phyloP scores from a whole-genome alignment of 2,113 vertebrate genomes.

The Morphnarchus princeps region DNA sequence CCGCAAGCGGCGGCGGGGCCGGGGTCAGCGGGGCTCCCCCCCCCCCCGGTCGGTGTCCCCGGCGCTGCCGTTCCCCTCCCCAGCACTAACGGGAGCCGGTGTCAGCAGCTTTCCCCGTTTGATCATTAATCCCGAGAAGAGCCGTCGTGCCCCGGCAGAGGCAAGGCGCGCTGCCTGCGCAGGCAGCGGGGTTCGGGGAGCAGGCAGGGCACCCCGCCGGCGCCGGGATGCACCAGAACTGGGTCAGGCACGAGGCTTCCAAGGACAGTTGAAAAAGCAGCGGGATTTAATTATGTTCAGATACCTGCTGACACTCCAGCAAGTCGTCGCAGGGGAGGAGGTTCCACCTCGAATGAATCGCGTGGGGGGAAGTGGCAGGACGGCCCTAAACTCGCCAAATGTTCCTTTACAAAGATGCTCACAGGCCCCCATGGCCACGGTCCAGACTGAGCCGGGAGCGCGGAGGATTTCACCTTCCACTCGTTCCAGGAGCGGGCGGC shows the following conservation, averaged over 20 bases:
- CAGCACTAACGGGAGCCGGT: not conserved
- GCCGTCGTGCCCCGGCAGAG: not conserved
- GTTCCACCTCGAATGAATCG: not conserved
- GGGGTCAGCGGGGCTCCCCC: no score
- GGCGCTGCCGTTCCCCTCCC: not conserved
- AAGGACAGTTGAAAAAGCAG: not conserved
- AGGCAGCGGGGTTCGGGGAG: not conserved
- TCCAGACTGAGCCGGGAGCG: accelerated
- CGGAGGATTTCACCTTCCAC: no score
- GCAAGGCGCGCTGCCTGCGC: not conserved
- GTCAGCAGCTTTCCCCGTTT: not conserved
- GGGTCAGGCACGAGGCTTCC: not conserved
- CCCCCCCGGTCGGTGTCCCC: no score
- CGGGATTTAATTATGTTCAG: not conserved
- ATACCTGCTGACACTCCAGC: not conserved
- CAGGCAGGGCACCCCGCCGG: not conserved
- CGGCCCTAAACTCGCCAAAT: accelerated
- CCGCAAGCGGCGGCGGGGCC: no score
- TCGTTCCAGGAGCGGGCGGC: not conserved
- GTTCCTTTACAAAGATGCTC: accelerated
- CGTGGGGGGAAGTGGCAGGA: not conserved
- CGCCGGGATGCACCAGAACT: not conserved
- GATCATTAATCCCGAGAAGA: not conserved
- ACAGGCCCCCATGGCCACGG: accelerated
- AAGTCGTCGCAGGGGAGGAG: not conserved